Evolutionary conservation across 1,140 invertebrate genomes (phyloP).

Genomic region (Diprion similis): DNA sequence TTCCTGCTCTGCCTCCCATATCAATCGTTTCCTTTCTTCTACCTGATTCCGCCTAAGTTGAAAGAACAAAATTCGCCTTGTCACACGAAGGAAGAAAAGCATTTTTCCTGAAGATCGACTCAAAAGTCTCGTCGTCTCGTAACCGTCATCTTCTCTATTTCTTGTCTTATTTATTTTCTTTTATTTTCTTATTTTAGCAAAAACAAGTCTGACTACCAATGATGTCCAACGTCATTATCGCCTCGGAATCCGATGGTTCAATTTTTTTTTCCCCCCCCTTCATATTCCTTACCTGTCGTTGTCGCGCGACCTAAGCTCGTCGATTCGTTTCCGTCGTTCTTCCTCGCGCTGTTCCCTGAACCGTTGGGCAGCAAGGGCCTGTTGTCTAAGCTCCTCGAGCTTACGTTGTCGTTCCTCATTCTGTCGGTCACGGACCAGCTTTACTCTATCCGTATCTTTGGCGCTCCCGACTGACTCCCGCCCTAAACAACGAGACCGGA

Average conservation of each 20-base stretch:
- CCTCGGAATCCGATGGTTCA: neutral
- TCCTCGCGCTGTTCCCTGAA: slow-evolving; percentile 89
- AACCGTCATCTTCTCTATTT: too few relatives aligned
- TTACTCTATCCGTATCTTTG: slow-evolving; percentile 57
- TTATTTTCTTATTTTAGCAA: too few relatives aligned
- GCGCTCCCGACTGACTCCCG: slow-evolving; percentile 53
- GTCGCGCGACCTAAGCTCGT: slow-evolving; percentile 80
- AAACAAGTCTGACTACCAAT: too few relatives aligned
- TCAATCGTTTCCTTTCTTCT: slow-evolving; percentile 85
- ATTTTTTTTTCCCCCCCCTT: neutral
- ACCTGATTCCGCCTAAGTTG: slow-evolving; percentile 68
- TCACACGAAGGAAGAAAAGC: neutral
- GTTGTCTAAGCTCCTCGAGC: slow-evolving; percentile 84
- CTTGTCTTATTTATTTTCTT: too few relatives aligned
- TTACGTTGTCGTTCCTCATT: slow-evolving; percentile 86
- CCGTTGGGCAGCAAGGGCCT: slow-evolving; percentile 84
- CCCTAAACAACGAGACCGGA: slow-evolving; percentile 41
- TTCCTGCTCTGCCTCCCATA: slow-evolving; percentile 86
- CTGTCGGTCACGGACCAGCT: slow-evolving; percentile 77
- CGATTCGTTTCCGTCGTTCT: slow-evolving; percentile 78
- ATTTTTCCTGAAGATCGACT: neutral
- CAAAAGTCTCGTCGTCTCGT: too few relatives aligned
- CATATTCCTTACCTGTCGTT: slow-evolving; percentile 65
- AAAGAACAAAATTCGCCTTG: neutral
- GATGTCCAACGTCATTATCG: too few relatives aligned